These are phyloP conservation scores for Cyclophora punctaria DNA, from an alignment of 2,888 invertebrate species.

Conservation along the genomic window DNA sequence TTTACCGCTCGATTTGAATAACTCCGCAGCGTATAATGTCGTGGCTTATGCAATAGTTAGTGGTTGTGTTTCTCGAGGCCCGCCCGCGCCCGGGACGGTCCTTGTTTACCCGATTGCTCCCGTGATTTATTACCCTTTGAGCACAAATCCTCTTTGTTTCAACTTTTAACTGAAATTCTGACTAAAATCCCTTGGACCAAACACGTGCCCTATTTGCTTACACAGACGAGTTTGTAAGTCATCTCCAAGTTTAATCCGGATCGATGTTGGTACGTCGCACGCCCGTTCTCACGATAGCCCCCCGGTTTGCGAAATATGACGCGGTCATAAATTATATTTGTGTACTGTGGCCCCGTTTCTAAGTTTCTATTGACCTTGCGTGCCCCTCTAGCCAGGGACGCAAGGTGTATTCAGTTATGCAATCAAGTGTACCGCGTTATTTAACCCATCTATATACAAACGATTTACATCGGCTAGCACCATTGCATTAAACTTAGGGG, in stretches of 20 bases:
- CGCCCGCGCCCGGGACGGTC: conserved; percentile 14
- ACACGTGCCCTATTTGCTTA: conserved; percentile 25
- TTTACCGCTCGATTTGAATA: conserved; percentile 12
- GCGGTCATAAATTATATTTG: conserved; percentile 36
- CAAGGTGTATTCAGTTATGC: conserved; percentile 37
- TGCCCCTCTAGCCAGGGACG: conserved; percentile 38
- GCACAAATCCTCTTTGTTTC: conserved; percentile 30
- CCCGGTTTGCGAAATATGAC: conserved; percentile 20
- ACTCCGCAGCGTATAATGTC: conserved; percentile 1
- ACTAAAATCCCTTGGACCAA: conserved; percentile 21
- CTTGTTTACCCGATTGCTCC: conserved; percentile 34
- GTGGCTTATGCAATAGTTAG: background rate
- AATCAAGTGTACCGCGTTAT: conserved; percentile 18
- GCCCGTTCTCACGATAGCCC: conserved; percentile 39
- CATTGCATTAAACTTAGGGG: conserved; percentile 36
- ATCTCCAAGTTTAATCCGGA: conserved; percentile 28
- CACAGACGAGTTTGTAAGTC: conserved; percentile 28
- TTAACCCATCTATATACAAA: conserved; percentile 25
- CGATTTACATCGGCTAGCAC: conserved; percentile 37
- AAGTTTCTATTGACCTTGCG: conserved; percentile 43
- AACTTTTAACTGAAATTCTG: conserved; percentile 29
- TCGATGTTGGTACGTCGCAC: conserved; percentile 26
- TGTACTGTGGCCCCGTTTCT: conserved; percentile 24
- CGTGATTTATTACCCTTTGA: conserved; percentile 38
- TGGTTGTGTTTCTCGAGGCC: conserved; percentile 10